phyloP scores from a whole-genome alignment of 2,113 vertebrate species.

The Perccottus glenii region DNA sequence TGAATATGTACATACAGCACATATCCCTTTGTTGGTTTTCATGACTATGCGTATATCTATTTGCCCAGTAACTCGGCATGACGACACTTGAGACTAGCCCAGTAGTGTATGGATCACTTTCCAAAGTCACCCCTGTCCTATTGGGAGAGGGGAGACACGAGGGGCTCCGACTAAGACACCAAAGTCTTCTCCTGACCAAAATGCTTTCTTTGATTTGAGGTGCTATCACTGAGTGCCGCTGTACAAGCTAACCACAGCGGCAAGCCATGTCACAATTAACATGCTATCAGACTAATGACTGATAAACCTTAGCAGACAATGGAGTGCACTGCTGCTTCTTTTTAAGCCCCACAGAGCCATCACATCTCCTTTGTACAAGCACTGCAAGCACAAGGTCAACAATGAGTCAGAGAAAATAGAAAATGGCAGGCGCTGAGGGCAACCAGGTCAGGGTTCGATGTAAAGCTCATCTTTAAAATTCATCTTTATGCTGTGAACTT shows the following conservation, averaged over 20 bases:
- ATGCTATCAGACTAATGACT: slow-evolving; percentile 64
- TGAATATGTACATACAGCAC: slow-evolving; percentile 80
- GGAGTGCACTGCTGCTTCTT: slow-evolving; percentile 39
- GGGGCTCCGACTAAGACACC: slow-evolving; percentile 48
- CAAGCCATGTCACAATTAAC: slow-evolving; percentile 63
- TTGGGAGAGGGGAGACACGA: slow-evolving; percentile 48
- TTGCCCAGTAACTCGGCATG: slow-evolving; percentile 73
- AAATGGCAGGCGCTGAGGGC: slow-evolving; percentile 54
- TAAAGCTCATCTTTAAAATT: slow-evolving; percentile 53
- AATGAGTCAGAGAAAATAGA: slow-evolving; percentile 66
- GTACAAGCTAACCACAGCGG: slow-evolving; percentile 30
- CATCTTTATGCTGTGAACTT: slow-evolving; percentile 61
- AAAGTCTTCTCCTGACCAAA: slow-evolving; percentile 42
- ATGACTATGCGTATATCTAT: slow-evolving; percentile 72
- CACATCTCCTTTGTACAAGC: slow-evolving; percentile 67
- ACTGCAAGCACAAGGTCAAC: slow-evolving; percentile 68
- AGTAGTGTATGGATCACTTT: slow-evolving; percentile 74
- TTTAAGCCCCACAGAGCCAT: slow-evolving; percentile 55
- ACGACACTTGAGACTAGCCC: slow-evolving; percentile 77
- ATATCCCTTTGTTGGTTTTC: slow-evolving; percentile 82
- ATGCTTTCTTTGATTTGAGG: slow-evolving; percentile 34
- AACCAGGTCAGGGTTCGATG: slow-evolving; percentile 38
- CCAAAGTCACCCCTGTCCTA: slow-evolving; percentile 80
- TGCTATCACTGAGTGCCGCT: slow-evolving; percentile 32
- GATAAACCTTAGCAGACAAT: slow-evolving; percentile 61